Evolutionary conservation across 2,797 vertebrate species (phyloP).

Genomic region (Falco cherrug): DNA sequence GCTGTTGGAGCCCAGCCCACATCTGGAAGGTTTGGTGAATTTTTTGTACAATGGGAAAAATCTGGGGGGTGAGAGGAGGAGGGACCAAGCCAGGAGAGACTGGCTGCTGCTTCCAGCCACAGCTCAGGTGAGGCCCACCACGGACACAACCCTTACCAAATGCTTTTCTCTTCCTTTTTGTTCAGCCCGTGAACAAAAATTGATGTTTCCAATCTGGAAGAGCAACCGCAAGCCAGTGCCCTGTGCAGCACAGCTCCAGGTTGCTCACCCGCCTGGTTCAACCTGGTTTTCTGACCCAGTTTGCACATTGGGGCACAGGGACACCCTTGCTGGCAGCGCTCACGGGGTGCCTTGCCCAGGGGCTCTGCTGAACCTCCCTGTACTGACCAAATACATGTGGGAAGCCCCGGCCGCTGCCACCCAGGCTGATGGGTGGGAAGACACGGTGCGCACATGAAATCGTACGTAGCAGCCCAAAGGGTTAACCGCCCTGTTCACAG

Average conservation of each 20-base stretch:
- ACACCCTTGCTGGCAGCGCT: background rate
- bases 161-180: background rate
- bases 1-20: background rate
- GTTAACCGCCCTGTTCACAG: background rate
- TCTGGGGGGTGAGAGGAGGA: background rate
- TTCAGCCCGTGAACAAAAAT: background rate
- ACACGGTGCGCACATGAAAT: background rate
- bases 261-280: background rate
- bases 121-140: background rate
- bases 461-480: background rate
- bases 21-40: background rate
- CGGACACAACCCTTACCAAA: background rate
- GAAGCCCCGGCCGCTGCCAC: background rate
- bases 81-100: background rate
- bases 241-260: background rate
- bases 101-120: background rate
- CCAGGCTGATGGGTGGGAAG: background rate
- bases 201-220: background rate
- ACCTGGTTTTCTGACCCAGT: background rate
- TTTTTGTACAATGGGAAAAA: background rate
- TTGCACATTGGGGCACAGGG: background rate
- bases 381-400: background rate
- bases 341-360: background rate
- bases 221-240: rapidly evolving
- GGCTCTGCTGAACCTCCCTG: background rate